Percentiles rank a stretch among this genome's conserved stretches.
These are phyloP conservation scores for Apodemia duryi DNA, from an alignment of 2,888 invertebrate species.

Conservation along the genomic window DNA sequence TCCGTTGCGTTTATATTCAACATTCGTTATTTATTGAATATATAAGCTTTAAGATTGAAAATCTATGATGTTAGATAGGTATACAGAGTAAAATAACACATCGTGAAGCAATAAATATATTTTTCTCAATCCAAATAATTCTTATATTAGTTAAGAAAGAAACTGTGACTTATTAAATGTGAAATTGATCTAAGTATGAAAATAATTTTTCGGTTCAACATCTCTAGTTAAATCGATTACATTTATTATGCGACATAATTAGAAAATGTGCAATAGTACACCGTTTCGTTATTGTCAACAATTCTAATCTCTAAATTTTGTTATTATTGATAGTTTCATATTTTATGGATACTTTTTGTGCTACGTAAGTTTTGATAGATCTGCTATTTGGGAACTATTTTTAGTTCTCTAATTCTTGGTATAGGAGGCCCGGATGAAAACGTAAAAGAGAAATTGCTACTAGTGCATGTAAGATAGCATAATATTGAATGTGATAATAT, in stretches of 20 bases:
- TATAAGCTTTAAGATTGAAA: no score
- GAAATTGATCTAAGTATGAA: conserved; percentile 14
- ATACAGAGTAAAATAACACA: no score
- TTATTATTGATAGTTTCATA: neutral
- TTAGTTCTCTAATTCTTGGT: no score
- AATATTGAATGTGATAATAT: no score
- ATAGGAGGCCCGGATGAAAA: no score
- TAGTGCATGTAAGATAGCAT: no score
- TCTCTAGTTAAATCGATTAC: neutral
- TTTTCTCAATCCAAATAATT: neutral
- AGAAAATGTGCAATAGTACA: neutral
- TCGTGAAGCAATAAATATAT: no score
- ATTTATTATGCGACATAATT: neutral
- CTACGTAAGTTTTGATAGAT: neutral
- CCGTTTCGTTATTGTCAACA: neutral
- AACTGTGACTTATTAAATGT: neutral
- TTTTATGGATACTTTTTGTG: neutral
- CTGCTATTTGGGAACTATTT: no score
- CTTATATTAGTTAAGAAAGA: neutral
- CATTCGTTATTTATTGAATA: no score
- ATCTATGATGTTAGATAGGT: no score
- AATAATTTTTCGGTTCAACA: conserved; percentile 15
- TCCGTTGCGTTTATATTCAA: no score
- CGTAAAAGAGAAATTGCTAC: no score
- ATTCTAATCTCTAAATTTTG: neutral